Base-by-base conservation (phyloP, 1,140 invertebrate genomes). In the Prorops nasuta region DNA sequence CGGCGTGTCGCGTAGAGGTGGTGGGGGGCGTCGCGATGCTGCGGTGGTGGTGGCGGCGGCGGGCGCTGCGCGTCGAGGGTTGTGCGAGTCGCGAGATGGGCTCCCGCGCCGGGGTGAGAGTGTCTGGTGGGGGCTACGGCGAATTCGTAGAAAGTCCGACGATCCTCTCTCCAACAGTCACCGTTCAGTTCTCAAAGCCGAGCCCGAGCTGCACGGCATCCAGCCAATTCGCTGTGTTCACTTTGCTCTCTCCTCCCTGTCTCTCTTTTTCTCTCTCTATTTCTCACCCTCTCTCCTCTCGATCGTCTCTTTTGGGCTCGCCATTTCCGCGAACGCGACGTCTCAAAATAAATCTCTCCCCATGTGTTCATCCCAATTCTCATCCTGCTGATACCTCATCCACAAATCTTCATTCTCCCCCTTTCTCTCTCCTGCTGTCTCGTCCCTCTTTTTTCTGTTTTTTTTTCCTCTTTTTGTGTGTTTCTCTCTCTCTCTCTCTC, bases 171-270 rank as follows among this genome's bases (percentile, higher is more conserved):
- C 58, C 12, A n/a, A n/a, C n/a, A n/a, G n/a, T 60, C 61, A 58
- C 44, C 53, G 48, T 54, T 69, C 66, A 67, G 68, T 68, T 60
- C 54, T 62, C 55, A 68, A 49, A 63, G 63, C 60, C 57, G 65
- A 60, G 61, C 49, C 52, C 51, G 65, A 61, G 51, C 54, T 49
- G 51, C 34, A 14, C 22, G n/a, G n/a, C n/a, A n/a, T n/a, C n/a
- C n/a, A n/a, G n/a, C n/a, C n/a, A n/a, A n/a, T n/a, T n/a, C n/a
- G n/a, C n/a, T n/a, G n/a, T n/a, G n/a, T n/a, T n/a, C n/a, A n/a
- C n/a, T n/a, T n/a, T n/a, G n/a, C n/a, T n/a, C n/a, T n/a, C n/a
- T n/a, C n/a, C n/a, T n/a, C n/a, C n/a, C n/a, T n/a, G n/a, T 15
- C 12, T 18, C 19, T 19, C 16, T 7, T 10, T 12, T 32, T 18